These are phyloP conservation scores for Geotrupes spiniger DNA, from an alignment of 2,888 invertebrate species.

Conservation along the genomic window DNA sequence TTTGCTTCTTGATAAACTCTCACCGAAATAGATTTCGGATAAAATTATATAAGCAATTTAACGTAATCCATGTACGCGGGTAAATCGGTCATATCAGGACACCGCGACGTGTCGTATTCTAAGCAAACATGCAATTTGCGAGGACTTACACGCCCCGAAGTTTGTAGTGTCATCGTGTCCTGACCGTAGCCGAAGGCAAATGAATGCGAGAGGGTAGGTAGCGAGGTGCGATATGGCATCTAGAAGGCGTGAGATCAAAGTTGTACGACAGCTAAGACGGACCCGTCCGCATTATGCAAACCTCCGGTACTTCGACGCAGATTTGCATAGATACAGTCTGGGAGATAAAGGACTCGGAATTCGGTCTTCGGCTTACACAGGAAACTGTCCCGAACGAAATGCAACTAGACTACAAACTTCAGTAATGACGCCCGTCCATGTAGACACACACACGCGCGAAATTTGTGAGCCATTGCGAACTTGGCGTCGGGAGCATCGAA, in stretches of 20 bases:
- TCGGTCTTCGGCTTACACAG: constrained; percentile 1
- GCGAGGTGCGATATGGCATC: constrained; percentile 5
- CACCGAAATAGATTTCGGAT: too few relatives aligned
- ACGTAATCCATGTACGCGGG: too few relatives aligned
- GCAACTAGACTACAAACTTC: constrained; percentile 1
- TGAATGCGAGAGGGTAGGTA: background rate
- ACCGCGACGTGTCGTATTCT: background rate
- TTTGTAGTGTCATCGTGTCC: constrained; percentile 4
- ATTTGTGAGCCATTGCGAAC: too few relatives aligned
- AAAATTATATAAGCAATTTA: too few relatives aligned
- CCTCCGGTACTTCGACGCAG: constrained; percentile 25
- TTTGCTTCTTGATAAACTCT: too few relatives aligned
- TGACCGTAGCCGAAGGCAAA: background rate
- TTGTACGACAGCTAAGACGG: constrained; percentile 29
- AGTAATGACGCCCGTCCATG: background rate
- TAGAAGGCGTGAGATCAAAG: constrained; percentile 11
- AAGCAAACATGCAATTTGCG: background rate
- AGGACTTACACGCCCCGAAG: background rate
- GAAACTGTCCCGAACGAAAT: constrained; percentile 6
- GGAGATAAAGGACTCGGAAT: constrained; percentile 4
- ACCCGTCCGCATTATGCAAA: constrained; percentile 28
- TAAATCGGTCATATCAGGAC: too few relatives aligned
- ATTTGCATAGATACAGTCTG: constrained; percentile 33
- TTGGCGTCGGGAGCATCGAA: too few relatives aligned
- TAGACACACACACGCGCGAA: too few relatives aligned